Conservation (phyloP, 2,113 vertebrate genomes). For the Chaetorhynchus papuensis region DNA sequence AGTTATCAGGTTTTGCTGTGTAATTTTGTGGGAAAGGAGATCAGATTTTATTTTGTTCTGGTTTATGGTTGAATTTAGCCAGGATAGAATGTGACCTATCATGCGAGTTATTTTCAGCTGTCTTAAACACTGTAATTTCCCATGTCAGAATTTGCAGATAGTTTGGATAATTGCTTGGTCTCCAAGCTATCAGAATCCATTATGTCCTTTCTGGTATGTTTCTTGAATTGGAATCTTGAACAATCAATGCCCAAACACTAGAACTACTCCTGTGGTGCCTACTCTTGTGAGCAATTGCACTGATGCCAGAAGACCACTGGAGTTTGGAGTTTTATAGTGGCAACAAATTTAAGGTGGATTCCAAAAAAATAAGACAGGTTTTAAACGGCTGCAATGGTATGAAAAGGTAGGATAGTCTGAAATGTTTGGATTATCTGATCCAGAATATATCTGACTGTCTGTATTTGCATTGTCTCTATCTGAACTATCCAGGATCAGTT, state of each 20-base stretch:
- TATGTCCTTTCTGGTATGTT: background rate
- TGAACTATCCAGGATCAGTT: background rate
- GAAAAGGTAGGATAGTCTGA: background rate
- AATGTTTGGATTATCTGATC: background rate
- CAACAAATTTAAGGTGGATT: background rate
- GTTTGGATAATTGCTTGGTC: background rate
- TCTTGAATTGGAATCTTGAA: background rate
- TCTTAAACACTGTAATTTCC: background rate
- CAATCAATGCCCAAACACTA: background rate
- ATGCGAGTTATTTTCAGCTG: background rate
- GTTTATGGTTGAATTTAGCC: background rate
- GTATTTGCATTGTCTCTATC: background rate
- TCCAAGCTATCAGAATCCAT: background rate
- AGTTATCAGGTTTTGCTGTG: background rate
- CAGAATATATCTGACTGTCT: background rate
- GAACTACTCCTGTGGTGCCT: background rate
- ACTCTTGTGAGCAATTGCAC: background rate
- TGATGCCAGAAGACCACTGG: background rate
- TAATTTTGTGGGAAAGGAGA: background rate
- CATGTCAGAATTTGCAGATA: background rate
- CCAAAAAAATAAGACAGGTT: background rate
- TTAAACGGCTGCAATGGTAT: background rate
- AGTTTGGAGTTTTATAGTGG: background rate
- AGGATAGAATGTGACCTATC: background rate
- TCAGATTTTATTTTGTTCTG: background rate